A percentile compares a stretch with the other conserved stretches of the same genome.
phyloP scores from a whole-genome alignment of 2,888 invertebrate species.

The Isoperla grammatica region DNA sequence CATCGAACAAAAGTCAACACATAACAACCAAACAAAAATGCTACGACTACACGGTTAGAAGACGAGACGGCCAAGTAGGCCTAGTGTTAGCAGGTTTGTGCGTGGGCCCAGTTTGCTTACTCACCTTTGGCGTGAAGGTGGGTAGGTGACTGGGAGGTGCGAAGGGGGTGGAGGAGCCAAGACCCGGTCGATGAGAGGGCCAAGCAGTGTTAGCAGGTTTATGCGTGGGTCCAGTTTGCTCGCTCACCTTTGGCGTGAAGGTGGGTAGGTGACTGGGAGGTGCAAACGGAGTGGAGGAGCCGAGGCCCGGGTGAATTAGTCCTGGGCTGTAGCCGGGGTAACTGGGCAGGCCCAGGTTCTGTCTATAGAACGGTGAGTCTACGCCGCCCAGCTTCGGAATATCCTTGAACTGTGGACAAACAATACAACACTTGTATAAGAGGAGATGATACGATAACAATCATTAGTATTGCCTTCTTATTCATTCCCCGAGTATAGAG shows the following conservation, averaged over 20 bases:
- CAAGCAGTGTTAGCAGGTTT: too few species aligned
- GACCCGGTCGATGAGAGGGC: too few species aligned
- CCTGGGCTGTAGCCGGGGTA: conserved; percentile 75
- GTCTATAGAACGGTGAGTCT: conserved; percentile 74
- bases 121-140: conserved; percentile 88
- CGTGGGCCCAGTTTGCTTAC: too few species aligned
- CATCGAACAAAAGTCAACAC: too few species aligned
- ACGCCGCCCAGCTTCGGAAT: conserved; percentile 76
- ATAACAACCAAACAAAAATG: too few species aligned
- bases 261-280: conserved; percentile 81
- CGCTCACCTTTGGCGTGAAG: conserved; percentile 84
- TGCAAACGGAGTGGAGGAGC: conserved; percentile 77
- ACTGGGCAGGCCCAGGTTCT: conserved; percentile 64
- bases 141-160: conserved; percentile 82
- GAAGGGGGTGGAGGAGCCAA: conserved; percentile 75
- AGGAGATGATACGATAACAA: not conserved
- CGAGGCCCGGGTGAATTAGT: conserved; percentile 69
- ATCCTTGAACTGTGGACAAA: conserved; percentile 75
- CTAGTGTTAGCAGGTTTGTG: too few species aligned
- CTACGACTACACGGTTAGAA: too few species aligned
- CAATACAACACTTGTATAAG: conserved; percentile 26
- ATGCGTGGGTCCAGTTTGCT: too few species aligned
- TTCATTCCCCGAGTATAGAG: not conserved
- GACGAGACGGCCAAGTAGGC: too few species aligned
- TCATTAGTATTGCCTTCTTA: not conserved